Evolutionary conservation across 2,113 vertebrate species (phyloP).

Genomic region (Brienomyrus brachyistius): DNA sequence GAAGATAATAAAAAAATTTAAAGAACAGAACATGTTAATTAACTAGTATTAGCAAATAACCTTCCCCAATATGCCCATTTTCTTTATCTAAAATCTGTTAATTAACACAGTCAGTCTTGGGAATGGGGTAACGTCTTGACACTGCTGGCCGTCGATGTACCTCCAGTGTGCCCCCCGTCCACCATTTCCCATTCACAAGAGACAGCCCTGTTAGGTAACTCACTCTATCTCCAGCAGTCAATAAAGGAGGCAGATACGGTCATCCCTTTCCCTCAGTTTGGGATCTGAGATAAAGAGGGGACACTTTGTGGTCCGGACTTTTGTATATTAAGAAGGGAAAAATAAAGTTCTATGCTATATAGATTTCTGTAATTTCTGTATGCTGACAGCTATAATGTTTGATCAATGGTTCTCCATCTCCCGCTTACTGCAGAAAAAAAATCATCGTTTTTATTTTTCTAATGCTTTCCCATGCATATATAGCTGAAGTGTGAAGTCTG

Average conservation of each 20-base stretch:
- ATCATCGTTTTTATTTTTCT: neutral
- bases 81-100: neutral
- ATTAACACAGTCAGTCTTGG: neutral
- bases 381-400: neutral
- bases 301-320: neutral
- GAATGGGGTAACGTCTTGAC: neutral
- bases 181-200: slow-evolving; percentile 30
- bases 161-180: neutral
- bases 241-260: neutral
- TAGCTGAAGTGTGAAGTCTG: neutral
- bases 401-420: neutral
- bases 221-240: slow-evolving; percentile 8
- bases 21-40: neutral
- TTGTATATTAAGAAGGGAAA: neutral
- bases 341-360: neutral
- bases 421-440: neutral
- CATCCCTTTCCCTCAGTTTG: neutral
- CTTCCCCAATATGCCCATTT: neutral
- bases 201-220: slow-evolving; percentile 31
- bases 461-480: neutral
- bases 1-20: neutral
- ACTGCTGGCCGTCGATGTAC: neutral
- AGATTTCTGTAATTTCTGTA: neutral
- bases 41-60: neutral
- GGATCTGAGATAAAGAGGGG: neutral